These are phyloP conservation scores for Macrocentrus cingulum DNA, from an alignment of 1,140 invertebrate species.

Conservation along the genomic window DNA sequence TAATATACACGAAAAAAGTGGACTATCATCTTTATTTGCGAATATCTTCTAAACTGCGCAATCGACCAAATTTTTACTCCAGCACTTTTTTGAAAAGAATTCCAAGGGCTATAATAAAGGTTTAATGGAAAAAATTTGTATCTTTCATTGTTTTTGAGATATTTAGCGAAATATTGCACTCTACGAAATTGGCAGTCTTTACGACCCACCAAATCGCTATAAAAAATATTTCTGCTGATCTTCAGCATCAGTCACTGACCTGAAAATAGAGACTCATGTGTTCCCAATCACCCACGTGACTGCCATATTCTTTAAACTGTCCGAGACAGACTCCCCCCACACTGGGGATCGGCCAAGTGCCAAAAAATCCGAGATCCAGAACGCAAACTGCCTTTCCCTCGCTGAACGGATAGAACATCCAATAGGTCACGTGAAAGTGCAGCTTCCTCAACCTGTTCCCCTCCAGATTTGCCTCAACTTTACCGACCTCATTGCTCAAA, in stretches of 20 bases:
- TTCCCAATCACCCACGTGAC: constrained; percentile 70
- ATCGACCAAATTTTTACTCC: too few species aligned
- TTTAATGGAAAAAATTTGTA: too few species aligned
- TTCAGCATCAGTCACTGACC: constrained; percentile 37
- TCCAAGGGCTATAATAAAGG: too few species aligned
- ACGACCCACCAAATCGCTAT: too few species aligned
- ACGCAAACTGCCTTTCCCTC: constrained; percentile 63
- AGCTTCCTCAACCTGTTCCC: constrained; percentile 33
- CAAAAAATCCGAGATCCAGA: constrained; percentile 54
- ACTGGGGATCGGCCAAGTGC: constrained; percentile 61
- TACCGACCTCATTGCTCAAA: constrained; percentile 31
- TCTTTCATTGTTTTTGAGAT: too few species aligned
- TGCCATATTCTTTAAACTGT: constrained; percentile 62
- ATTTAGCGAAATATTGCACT: too few species aligned
- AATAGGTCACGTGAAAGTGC: constrained; percentile 67
- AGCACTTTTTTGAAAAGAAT: too few species aligned
- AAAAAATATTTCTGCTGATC: too few species aligned
- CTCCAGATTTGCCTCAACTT: constrained; percentile 23
- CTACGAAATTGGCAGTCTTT: too few species aligned
- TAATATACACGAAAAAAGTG: too few species aligned
- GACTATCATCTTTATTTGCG: too few species aligned
- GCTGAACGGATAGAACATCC: constrained; percentile 71
- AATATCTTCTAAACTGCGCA: too few species aligned
- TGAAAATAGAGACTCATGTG: constrained; percentile 66
- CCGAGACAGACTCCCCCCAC: constrained; percentile 64